Conservation (phyloP, 2,888 invertebrate genomes). For the Drosophila pullipes region DNA sequence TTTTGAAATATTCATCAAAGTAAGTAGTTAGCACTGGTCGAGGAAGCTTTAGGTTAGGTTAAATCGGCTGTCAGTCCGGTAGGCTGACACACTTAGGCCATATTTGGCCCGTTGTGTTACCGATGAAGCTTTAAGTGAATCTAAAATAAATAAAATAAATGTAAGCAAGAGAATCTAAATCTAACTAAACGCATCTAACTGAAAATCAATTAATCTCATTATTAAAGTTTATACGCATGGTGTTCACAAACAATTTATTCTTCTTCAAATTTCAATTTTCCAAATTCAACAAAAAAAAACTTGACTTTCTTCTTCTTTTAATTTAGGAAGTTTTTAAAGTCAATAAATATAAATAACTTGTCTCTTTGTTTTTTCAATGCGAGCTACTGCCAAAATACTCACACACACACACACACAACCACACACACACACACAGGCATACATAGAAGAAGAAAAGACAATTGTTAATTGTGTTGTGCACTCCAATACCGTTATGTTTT, state of each 20-base stretch:
- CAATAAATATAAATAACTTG: not conserved
- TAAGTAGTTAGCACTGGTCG: not conserved
- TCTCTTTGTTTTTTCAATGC: not conserved
- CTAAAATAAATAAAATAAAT: not conserved
- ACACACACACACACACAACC: no score
- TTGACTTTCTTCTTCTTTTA: not conserved
- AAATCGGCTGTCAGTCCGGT: no score
- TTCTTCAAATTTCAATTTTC: not conserved
- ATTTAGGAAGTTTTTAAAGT: not conserved
- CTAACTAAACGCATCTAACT: not conserved
- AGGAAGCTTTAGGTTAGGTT: no score
- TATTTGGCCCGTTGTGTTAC: no score
- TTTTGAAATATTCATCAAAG: not conserved
- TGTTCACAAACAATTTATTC: no score
- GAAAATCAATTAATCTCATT: not conserved
- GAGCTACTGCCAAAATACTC: not conserved
- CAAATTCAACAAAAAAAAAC: not conserved
- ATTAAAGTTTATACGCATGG: no score
- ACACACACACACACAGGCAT: no score
- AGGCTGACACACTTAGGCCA: no score
- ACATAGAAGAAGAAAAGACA: not conserved
- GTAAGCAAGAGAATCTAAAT: not conserved
- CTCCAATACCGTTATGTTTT: slow-evolving; percentile 59
- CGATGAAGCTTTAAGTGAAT: not conserved
- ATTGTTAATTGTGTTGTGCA: slow-evolving; percentile 31